Base-by-base conservation (phyloP, 2,888 invertebrate species). In the Drosophila stalkeri region DNA sequence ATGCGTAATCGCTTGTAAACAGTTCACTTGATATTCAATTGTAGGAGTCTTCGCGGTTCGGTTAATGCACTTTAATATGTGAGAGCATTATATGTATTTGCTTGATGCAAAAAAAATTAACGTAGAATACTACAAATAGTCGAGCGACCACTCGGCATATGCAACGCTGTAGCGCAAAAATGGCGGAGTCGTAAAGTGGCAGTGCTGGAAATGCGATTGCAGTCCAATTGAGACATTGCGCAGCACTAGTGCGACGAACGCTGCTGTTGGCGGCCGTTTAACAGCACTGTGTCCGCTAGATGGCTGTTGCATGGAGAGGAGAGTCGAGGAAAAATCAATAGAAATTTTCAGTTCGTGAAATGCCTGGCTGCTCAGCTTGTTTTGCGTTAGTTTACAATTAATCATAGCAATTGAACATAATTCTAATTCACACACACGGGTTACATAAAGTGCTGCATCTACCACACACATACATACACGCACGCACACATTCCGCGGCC, bases 261-360 rank as follows among this genome's bases (percentile, higher is more conserved):
- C 60, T 61, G 37, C 7, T n/a, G 23, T 9, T 18, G 12, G 31
- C 8, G 9, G 18, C 18, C 14, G 33, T 47, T 78, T 60, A 39
- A 33, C 67, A 77, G 44, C 67, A 67, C 77, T 72, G 66, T 31
- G 75, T 64, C 73, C 80, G 73, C 62, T 74, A 85, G 82, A 73
- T 82, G 83, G 81, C 74, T 81, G 79, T 75, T 79, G 72, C 55
- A 47, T 44, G 71, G 88, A 90, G 88, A 89, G 89, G 72, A 78
- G 80, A 63, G 77, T 78, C 73, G 76, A 84, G 81, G 84, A 91
- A 91, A 92, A 91, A 91, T 91, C 91, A 92, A 92, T 91, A 92
- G 90, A 91, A 91, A 87, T 91, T 91, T 92, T 91, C 92, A 80
- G 88, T 78, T 77, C 66, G 90, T 87, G 82, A 74, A 77, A 76